Base-by-base conservation (phyloP, 1,140 invertebrate genomes). In the Drosophila pallidifrons region DNA sequence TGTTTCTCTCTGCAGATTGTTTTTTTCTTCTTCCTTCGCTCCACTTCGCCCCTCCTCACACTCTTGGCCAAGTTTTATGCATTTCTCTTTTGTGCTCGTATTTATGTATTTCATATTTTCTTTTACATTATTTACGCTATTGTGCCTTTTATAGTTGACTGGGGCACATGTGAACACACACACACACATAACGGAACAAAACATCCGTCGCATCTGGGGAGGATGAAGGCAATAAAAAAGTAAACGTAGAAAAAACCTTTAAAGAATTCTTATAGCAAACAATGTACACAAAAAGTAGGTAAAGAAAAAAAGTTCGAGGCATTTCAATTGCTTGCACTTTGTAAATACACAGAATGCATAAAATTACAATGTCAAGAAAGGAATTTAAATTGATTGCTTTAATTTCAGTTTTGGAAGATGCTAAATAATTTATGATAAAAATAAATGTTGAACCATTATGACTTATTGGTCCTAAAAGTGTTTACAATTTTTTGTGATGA, bases 21-120 rank as follows among this genome's bases (percentile, higher is more conserved):
- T 78, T 76, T 76, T 47, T 65, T 55, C 54, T 81, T 67, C 43
- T 52, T 66, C 55, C 28, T 45, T 61, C 61, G 20, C 38, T 43
- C n/a, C 1, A 8, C 25, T 46, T 52, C 16, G 28, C 63, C 51
- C 30, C 41, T 71, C 20, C 32, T 7, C n/a, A 11, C 6, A 8
- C 51, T 15, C 57, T 11, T 13, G 16, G 1, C n/a, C 13, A 15
- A 32, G 28, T 75, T 75, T 73, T 77, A 66, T 82, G 82, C 75
- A 70, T 82, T 85, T 51, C 41, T 55, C n/a, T n/a, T 55, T 20
- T 65, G 77, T 38, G 30, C 7, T 6, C 2, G 5, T 88, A 89
- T 87, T 82, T 86, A 87, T 86, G 71, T 88, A 73, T 79, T 76
- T 68, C 70, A 46, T 60, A 82, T 79, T 87, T 77, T 75, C 58